Conservation (phyloP, 2,113 vertebrate genomes). For the Plecotus auritus region DNA sequence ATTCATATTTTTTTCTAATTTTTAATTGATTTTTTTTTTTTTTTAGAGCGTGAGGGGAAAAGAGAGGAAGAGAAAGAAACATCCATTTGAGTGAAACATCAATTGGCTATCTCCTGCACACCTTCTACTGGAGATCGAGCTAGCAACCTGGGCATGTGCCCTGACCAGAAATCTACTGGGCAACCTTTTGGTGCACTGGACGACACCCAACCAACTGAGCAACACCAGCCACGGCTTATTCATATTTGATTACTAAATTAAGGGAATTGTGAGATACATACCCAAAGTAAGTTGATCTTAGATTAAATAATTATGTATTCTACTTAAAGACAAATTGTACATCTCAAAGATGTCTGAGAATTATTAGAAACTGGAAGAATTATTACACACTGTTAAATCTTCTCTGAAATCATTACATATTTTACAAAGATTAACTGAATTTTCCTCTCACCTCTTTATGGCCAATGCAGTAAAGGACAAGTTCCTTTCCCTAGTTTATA, state of each 20-base stretch:
- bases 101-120: background rate
- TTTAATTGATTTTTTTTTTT: background rate
- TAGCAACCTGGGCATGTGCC: background rate
- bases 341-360: background rate
- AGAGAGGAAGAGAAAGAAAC: background rate
- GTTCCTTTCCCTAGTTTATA: background rate
- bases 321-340: constrained; percentile 19
- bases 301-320: constrained; percentile 27
- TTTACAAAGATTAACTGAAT: constrained; percentile 25
- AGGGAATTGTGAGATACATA: constrained; percentile 39
- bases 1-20: constrained; percentile 16
- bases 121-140: background rate
- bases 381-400: background rate
- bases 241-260: constrained; percentile 52
- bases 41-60: background rate
- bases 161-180: background rate
- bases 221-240: background rate
- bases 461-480: background rate
- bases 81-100: background rate
- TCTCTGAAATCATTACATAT: background rate
- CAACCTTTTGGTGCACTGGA: background rate
- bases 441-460: background rate
- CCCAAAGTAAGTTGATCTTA: constrained; percentile 16
- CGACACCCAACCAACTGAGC: background rate
- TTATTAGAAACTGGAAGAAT: constrained; percentile 16